Evolutionary conservation across 2,113 vertebrate genomes (phyloP), one percentile per base, ranked within the genome.

Genomic region (Brachypteracias leptosomus): DNA sequence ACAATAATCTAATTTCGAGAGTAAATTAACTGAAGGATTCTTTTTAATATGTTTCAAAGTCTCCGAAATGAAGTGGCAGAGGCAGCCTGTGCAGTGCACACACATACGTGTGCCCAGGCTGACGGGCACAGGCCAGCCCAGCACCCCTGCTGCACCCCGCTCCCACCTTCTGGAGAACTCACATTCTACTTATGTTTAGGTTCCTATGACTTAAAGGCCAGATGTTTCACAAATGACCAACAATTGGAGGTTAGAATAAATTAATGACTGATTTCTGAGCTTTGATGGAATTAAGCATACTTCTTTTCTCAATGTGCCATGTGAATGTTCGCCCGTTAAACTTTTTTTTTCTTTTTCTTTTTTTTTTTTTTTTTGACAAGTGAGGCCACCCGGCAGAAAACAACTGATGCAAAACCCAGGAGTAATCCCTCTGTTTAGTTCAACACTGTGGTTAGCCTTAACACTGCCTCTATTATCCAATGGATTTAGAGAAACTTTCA

Each of bases 241-340:
- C 98, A 99, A 98, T 98, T 92, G 98, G 97, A 98, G 97, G 98
- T 96, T 97, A 97, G 99, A 99, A 99, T 99, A 99, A 99, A 99
- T 99, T 99, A 99, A 99, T 99, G 98, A 98, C 98, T 98, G 98
- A 99, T 99, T 99, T 99, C 98, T 98, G 97, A 98, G 99, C 99
- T 99, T 99, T 99, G 99, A 99, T 99, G 99, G 99, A 98, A 99
- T 99, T 99, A 99, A 98, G 98, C 98, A 98, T 98, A 98, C 98
- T 99, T 98, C 98, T 98, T 98, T 99, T 98, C 98, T 99, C 98
- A 99, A 98, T 98, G 98, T 98, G 98, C 97, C 97, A 98, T 99
- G 98, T 98, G 98, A 99, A 99, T 98, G 98, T 99, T 98, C 97
- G 96, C 96, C 97, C 92, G 97, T 98, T 99, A 98, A 99, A 99